Evolutionary conservation across 1,140 invertebrate species (phyloP), one percentile per base, ranked within the genome.

Genomic region (Scaptomyza pallida): DNA sequence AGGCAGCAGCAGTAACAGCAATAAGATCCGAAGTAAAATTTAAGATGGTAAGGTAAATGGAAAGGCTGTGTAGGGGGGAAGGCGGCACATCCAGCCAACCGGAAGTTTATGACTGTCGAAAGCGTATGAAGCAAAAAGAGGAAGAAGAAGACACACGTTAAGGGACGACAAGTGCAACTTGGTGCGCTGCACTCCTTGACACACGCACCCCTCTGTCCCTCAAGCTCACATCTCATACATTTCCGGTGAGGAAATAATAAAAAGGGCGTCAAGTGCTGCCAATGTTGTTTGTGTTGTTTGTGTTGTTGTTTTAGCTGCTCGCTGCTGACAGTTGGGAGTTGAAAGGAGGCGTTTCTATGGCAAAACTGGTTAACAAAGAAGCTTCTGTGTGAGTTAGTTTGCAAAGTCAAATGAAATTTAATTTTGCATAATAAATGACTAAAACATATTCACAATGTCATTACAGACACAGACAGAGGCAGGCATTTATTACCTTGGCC

Each of bases 91-190:
- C 59, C 80, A 82, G n/a, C 65, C 75, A 75, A 69, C 61, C 82
- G 72, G 67, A 85, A 83, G 75, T 83, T 78, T 78, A 83, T 83
- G 60, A 71, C 73, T 82, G 61, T 64, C 40, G 70, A 72, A 63
- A 71, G 35, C 80, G 56, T 60, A 67, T 35, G 21, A 61, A 64
- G 57, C 6, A 26, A 26, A 26, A n/a, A n/a, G 19, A 21, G 4
- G 19, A 21, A 30, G 26, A 8, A 30, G 26, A 30, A 30, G 26
- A 30, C 26, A 75, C 57, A 67, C 50, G 61, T 70, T 63, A 63
- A 71, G 47, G 45, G 16, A 70, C 60, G 51, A 56, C 60, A 64
- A 70, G 52, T 64, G 67, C 59, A 54, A 21, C 33, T 44, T 21
- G 63, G 15, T 59, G 9, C 26, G 44, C 45, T 67, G 63, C 63